phyloP scores from a whole-genome alignment of 2,113 vertebrate species.

The Caloenas nicobarica region DNA sequence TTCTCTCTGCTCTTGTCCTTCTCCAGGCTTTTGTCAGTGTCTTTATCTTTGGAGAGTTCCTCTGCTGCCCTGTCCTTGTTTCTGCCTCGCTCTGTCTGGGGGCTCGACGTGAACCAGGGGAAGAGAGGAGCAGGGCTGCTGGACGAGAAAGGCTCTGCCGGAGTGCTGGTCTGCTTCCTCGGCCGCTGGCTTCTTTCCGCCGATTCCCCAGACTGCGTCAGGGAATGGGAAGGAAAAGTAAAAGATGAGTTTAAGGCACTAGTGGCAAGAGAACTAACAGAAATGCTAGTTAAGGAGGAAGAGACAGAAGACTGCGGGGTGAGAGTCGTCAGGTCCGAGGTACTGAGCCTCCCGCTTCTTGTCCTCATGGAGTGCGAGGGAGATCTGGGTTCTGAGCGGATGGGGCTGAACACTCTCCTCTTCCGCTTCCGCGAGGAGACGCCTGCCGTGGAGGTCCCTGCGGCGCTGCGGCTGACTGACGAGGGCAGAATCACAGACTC shows the following conservation, averaged over 20 bases:
- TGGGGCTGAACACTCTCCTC: conserved; percentile 78
- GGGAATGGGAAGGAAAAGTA: conserved; percentile 79
- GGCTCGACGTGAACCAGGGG: conserved; percentile 80
- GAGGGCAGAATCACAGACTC: conserved; percentile 91
- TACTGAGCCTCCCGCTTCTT: conserved; percentile 89
- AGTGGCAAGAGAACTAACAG: conserved; percentile 87
- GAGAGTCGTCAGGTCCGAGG: conserved; percentile 80
- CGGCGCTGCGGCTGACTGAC: conserved; percentile 76
- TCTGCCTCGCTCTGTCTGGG: conserved; percentile 81
- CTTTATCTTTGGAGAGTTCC: conserved; percentile 79
- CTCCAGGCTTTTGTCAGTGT: conserved; percentile 79
- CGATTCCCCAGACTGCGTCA: conserved; percentile 75
- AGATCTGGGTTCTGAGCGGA: conserved; percentile 87
- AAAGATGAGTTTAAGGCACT: conserved; percentile 96
- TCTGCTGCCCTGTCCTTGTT: conserved; percentile 76
- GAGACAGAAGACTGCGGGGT: conserved; percentile 77
- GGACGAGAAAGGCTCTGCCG: conserved; percentile 78
- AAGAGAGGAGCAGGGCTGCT: conserved; percentile 78
- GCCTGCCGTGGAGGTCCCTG: conserved; percentile 77
- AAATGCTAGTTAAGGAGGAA: conserved; percentile 86
- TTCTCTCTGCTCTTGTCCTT: conserved; percentile 89
- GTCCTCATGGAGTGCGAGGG: conserved; percentile 98
- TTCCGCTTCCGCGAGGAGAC: conserved; percentile 79
- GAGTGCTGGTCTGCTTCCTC: conserved; percentile 70
- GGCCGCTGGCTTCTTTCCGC: conserved; percentile 75